Base-by-base conservation (phyloP, 2,888 invertebrate species). In the Torymus auratus region DNA sequence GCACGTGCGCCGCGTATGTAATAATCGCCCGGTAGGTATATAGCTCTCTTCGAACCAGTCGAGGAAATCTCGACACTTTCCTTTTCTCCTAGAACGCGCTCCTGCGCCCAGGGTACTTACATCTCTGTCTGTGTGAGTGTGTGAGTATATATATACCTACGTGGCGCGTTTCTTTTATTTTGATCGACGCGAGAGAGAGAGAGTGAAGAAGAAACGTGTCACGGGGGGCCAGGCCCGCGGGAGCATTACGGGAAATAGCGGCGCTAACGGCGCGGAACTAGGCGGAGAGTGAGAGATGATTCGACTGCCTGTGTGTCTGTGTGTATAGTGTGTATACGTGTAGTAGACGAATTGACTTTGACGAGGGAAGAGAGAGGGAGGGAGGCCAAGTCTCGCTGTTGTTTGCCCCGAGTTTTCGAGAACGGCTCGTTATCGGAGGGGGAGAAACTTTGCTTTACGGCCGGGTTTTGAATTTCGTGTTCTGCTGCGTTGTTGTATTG, bases 1-100 rank as follows among this genome's bases (percentile, higher is more conserved):
- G 78, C 73, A 73, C 73, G 62, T 74, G 73, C 68, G 50, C 23
- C 20, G 68, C 50, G 50, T 79, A 52, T 79, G 67, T 73, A 79
- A 78, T 79, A 73, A 69, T 73, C 56, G 69, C 15, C 17, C n/a
- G 12, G 41, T 28, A 28, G 28, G 28, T 28, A 28, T 28, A 28
- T 28, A 28, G 3, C 3, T 7, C 28, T 28, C 71, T 60, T 53
- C 67, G 58, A 28, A 61, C 41, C 70, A 67, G 20, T 41, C 15
- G 55, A 72, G 53, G 56, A 78, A 71, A 78, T 71, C 70, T 72
- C 71, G 53, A 72, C 60, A 72, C 78, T 78, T 72, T 72, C 67
- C 71, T 65, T 78, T 78, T 71, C 58, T 56, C 58, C 50, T 28
- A 28, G 28, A 28, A 28, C 28, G 13, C 4, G 14, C 69, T n/a